These are phyloP conservation scores for Brachystomella parvula DNA, from an alignment of 1,140 invertebrate genomes.

Conservation along the genomic window DNA sequence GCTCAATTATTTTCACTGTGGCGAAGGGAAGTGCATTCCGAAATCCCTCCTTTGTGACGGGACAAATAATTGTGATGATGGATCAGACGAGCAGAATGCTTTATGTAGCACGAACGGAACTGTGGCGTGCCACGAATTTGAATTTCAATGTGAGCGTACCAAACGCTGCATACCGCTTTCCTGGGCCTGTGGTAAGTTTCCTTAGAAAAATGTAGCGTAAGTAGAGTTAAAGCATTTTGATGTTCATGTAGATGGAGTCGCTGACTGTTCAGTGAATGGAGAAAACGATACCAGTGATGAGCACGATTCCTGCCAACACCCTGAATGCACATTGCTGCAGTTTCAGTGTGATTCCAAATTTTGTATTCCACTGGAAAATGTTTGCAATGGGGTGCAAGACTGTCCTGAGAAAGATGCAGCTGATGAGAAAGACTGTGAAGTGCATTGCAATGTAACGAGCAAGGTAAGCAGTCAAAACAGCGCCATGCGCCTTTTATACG, in stretches of 20 bases:
- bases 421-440: slow-evolving; percentile 42
- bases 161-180: slow-evolving; percentile 42
- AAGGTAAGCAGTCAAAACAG: slow-evolving; percentile 12
- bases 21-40: slow-evolving; percentile 48
- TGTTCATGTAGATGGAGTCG: slow-evolving; percentile 24
- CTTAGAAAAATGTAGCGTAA: no score
- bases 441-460: slow-evolving; percentile 20
- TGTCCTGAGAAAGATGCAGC: slow-evolving; percentile 47
- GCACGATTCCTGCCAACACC: slow-evolving; percentile 40
- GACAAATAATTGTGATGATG: slow-evolving; percentile 45
- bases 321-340: slow-evolving; percentile 41
- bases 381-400: slow-evolving; percentile 51
- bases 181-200: slow-evolving; percentile 40
- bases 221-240: neutral
- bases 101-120: slow-evolving; percentile 41
- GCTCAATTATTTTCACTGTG: slow-evolving; percentile 48
- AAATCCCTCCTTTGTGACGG: slow-evolving; percentile 47
- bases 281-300: slow-evolving; percentile 39
- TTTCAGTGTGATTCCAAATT: slow-evolving; percentile 44
- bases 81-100: slow-evolving; percentile 43
- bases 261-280: slow-evolving; percentile 38
- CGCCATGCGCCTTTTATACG: no score
- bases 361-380: slow-evolving; percentile 44
- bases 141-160: slow-evolving; percentile 42
- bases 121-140: slow-evolving; percentile 41